Conservation (phyloP, 2,888 invertebrate species). For the Agrochola lychnidis region DNA sequence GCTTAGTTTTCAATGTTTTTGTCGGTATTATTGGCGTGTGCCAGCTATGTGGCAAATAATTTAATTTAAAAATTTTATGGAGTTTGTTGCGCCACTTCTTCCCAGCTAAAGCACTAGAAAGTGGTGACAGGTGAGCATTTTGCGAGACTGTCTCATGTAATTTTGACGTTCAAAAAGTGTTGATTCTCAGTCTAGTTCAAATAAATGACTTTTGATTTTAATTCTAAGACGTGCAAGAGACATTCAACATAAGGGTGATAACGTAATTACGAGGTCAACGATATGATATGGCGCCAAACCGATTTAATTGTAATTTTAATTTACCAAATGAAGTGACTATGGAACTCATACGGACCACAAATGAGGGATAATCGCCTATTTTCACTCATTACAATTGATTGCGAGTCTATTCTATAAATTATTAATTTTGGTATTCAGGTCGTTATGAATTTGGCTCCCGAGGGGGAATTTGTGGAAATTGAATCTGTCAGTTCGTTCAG, state of each 20-base stretch:
- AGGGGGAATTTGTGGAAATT: constrained; percentile 44
- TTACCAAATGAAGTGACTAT: constrained; percentile 30
- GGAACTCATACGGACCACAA: neutral
- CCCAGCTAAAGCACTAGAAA: neutral
- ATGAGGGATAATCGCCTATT: constrained; percentile 7
- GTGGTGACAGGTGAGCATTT: neutral
- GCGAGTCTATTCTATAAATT: constrained; percentile 16
- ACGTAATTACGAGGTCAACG: neutral
- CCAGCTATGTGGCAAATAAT: neutral
- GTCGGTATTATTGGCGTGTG: neutral
- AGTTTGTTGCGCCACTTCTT: neutral
- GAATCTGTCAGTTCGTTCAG: constrained; percentile 48
- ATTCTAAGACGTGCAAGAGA: neutral
- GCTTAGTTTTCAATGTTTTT: neutral
- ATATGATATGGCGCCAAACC: neutral
- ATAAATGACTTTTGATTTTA: neutral
- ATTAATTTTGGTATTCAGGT: constrained; percentile 41
- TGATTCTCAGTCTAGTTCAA: neutral
- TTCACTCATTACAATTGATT: constrained; percentile 28
- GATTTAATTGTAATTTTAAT: constrained; percentile 13
- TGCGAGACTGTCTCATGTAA: neutral
- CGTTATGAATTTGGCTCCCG: constrained; percentile 39
- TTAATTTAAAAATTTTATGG: neutral
- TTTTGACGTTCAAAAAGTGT: neutral
- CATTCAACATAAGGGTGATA: neutral